phyloP scores from a whole-genome alignment of 1,140 invertebrate species.

The Psix sp. region DNA sequence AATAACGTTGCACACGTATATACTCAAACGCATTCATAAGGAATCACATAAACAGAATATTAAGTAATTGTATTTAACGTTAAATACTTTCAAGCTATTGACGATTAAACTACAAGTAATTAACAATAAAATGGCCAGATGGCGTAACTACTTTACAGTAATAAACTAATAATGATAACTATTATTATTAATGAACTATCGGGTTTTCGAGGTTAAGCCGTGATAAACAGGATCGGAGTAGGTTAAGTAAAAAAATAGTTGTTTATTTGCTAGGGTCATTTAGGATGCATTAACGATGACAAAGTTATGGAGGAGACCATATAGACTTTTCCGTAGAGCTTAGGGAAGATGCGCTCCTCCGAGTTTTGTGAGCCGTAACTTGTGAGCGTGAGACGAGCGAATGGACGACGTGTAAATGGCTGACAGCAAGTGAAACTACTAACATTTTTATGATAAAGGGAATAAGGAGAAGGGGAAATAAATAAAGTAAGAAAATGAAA shows the following conservation, averaged over 20 bases:
- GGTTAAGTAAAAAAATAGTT: constrained; percentile 69
- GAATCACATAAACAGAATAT: constrained; percentile 72
- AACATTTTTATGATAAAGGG: constrained; percentile 67
- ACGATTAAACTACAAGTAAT: constrained; percentile 76
- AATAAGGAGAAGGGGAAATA: constrained; percentile 53
- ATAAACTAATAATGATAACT: constrained; percentile 75
- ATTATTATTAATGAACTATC: constrained; percentile 73
- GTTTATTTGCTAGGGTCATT: constrained; percentile 74
- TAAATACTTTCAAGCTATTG: constrained; percentile 76
- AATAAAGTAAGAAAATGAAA: constrained; percentile 51
- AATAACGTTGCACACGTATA: constrained; percentile 73
- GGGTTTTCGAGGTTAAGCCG: constrained; percentile 74
- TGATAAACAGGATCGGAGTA: constrained; percentile 70
- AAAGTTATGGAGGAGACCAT: constrained; percentile 60
- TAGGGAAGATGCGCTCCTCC: constrained; percentile 63
- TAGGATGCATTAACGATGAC: constrained; percentile 61
- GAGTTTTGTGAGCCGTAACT: constrained; percentile 54
- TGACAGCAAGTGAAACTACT: constrained; percentile 67
- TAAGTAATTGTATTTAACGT: constrained; percentile 77
- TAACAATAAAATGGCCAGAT: constrained; percentile 66
- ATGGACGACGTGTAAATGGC: constrained; percentile 55
- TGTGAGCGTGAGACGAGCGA: constrained; percentile 33
- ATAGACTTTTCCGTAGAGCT: constrained; percentile 66
- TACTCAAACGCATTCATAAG: constrained; percentile 75
- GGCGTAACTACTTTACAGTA: constrained; percentile 70